A percentile compares a stretch with the other conserved stretches of the same genome.
phyloP scores from a whole-genome alignment of 2,797 vertebrate species.

The Allobates femoralis region DNA sequence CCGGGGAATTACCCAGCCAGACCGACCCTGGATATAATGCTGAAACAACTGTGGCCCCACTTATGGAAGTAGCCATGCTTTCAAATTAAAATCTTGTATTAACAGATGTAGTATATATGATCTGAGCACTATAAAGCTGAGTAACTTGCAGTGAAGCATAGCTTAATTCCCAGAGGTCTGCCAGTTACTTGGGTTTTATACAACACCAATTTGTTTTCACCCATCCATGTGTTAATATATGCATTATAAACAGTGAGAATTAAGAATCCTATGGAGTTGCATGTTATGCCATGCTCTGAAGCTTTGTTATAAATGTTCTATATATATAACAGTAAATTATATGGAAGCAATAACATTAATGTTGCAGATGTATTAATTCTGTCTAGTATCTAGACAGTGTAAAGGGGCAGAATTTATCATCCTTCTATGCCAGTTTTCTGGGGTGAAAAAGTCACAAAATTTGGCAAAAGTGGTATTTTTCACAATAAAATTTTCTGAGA shows the following conservation, averaged over 20 bases:
- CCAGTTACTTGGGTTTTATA: neutral
- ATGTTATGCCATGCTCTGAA: neutral
- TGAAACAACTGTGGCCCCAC: no score
- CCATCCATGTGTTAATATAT: constrained; percentile 28
- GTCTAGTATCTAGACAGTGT: no score
- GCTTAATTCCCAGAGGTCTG: neutral
- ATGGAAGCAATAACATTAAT: neutral
- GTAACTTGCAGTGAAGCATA: neutral
- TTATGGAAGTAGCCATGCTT: no score
- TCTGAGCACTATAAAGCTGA: neutral
- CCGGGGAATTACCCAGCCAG: no score
- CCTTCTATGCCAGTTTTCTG: no score
- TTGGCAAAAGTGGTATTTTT: no score
- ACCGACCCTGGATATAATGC: no score
- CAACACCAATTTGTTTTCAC: neutral
- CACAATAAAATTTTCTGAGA: no score
- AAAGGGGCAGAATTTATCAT: no score
- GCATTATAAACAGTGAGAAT: constrained; percentile 4
- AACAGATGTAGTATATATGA: neutral
- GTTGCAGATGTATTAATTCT: no score
- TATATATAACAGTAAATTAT: neutral
- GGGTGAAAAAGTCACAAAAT: no score
- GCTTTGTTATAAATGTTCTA: neutral
- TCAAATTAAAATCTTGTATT: neutral
- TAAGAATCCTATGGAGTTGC: neutral